Percentiles rank a stretch among this genome's conserved stretches.
These are phyloP conservation scores for Regulus satrapa DNA, from an alignment of 2,113 vertebrate species.

Conservation along the genomic window DNA sequence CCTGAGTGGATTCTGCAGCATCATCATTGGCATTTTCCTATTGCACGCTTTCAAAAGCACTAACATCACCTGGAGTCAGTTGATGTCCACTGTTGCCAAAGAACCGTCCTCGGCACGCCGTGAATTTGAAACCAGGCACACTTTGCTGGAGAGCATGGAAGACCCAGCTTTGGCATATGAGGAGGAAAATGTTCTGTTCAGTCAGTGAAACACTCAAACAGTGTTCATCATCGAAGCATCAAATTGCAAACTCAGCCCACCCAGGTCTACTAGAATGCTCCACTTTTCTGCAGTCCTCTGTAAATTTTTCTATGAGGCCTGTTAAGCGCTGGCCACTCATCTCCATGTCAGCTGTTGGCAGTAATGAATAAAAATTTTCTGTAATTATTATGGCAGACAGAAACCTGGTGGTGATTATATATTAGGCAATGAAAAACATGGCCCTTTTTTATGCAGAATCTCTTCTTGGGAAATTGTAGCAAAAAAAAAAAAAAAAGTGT, in stretches of 20 bases:
- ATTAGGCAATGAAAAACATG: not conserved
- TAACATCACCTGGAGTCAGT: conserved; percentile 72
- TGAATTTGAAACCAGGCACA: conserved; percentile 51
- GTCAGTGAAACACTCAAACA: not conserved
- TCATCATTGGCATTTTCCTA: conserved; percentile 79
- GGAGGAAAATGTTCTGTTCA: conserved; percentile 69
- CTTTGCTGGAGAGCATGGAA: conserved; percentile 69
- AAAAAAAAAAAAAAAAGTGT: not conserved
- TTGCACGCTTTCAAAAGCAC: conserved; percentile 78
- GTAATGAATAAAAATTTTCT: not conserved
- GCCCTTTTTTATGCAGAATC: not conserved
- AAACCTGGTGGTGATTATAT: not conserved
- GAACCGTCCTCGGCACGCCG: not conserved
- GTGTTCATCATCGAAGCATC: not conserved
- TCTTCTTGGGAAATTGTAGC: not conserved
- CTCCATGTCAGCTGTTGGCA: not conserved
- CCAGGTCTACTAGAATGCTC: not conserved
- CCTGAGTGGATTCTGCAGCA: conserved; percentile 77
- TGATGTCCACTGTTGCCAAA: conserved; percentile 60
- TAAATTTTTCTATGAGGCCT: not conserved
- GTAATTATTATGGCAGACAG: not conserved
- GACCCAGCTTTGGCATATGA: conserved; percentile 1
- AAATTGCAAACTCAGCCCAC: not conserved
- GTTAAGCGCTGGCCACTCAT: not conserved
- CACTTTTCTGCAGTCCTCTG: not conserved